Evolutionary conservation across 2,113 vertebrate species (phyloP).

Genomic region (Grantiella picta): DNA sequence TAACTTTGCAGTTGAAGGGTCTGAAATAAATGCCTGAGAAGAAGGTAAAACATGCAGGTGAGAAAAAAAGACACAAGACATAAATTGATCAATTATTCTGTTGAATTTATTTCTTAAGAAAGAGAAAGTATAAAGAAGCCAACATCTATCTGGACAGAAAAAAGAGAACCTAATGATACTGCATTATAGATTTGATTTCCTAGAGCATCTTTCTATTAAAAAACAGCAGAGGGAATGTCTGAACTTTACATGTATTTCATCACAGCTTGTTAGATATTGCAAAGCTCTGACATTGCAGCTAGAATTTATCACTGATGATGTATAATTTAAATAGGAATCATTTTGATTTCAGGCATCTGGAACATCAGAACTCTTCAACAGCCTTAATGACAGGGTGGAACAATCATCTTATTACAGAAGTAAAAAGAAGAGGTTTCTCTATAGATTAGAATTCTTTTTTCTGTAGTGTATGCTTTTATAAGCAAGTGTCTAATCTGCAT

Average conservation of each 20-base stretch:
- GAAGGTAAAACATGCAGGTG: background rate
- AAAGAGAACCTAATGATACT: background rate
- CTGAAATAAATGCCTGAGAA: background rate
- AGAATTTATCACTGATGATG: background rate
- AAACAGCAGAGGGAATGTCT: background rate
- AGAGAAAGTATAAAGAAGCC: background rate
- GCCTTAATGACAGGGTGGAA: background rate
- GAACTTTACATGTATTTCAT: background rate
- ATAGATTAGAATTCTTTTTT: background rate
- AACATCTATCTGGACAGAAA: background rate
- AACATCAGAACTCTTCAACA: background rate
- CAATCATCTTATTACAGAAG: background rate
- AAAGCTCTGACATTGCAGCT: background rate
- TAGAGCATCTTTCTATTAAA: background rate
- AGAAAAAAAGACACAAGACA: background rate
- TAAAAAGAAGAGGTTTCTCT: background rate
- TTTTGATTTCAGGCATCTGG: background rate
- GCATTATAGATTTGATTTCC: background rate
- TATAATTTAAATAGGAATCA: background rate
- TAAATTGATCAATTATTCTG: background rate
- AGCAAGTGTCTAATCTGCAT: background rate
- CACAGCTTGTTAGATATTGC: background rate
- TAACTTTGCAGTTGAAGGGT: background rate
- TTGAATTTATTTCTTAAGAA: background rate
- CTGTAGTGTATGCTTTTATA: background rate